Base-by-base conservation (phyloP, 2,888 invertebrate species). In the Melipona bicolor region DNA sequence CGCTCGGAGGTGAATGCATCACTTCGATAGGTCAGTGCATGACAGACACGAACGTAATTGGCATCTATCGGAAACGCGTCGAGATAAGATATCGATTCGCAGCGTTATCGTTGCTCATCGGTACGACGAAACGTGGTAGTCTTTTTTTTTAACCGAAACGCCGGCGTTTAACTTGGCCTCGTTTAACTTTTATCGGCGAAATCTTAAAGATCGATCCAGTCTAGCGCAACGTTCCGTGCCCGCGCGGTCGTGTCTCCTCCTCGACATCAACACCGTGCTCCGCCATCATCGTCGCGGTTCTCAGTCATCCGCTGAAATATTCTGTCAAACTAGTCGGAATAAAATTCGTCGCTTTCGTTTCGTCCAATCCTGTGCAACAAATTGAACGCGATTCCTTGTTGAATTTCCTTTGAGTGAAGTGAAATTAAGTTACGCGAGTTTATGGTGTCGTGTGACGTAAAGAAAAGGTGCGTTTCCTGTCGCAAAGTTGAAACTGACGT, bases 161-260 rank as follows among this genome's bases (percentile, higher is more conserved):
- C 81, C 88, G 88, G 88, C 87, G 79, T 83, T 87, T 87, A 79
- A 74, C 70, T 77, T 62, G 83, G 27, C 74, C 73, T 68, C 80
- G 81, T 81, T 78, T 36, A 43, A 83, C 69, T 84, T 86, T 90
- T 86, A 90, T 90, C 90, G 84, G 65, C 73, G 43, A 79, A 84
- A 90, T 85, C 83, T 80, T 65, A 32, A 84, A 87, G 81, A 76
- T 80, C 81, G 85, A 77, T 86, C 78, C 88, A 90, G 90, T 90
- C 82, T 68, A 64, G 54, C 81, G 74, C 70, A 77, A 87, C 79
- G 69, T 80, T 81, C 73, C 86, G 87, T 9, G 62, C 5, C 43
- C 56, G 56, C 21, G 61, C 9, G 82, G 76, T 79, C 86, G 87
- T 77, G 59, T 59, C 74, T 68, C 59, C 59, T 68, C 27, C 27